Evolutionary conservation across 2,113 vertebrate species (phyloP), one percentile per base, ranked within the genome.

Genomic region (Alosa alosa): DNA sequence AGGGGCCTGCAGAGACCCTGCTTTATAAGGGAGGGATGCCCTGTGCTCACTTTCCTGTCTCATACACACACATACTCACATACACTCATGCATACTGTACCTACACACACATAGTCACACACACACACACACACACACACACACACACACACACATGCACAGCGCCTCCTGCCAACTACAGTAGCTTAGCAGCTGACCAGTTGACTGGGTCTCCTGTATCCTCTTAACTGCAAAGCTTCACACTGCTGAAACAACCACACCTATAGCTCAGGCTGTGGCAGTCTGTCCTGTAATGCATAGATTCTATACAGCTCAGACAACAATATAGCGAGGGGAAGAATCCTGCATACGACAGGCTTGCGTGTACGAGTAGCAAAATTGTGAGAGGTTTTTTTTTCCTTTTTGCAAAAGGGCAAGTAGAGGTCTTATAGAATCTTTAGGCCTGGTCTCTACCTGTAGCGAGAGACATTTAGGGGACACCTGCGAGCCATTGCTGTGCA

Each of bases 381-480:
- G 55, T 22, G 55, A 60, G 18, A 15, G 50, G 13, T 52, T 17
- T 52, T 52, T 13, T 60, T 60, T 60, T 55, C 20, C 4, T 55
- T 55, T 55, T 55, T 2, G 52, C 3, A 22, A 78, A 39, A 86
- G 52, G 83, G 31, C 44, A 83, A 81, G 10, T 7, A 11, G 45
- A 47, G 81, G 50, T 82, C 82, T 22, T 55, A n/a, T 20, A 81
- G 20, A 81, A 81, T 75, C 22, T 72, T 84, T 75, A 36, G 41
- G 6, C n/a, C 17, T 84, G 39, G 1, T 72, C 31, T 39, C 72
- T 90, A 89, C 88, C 87, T 88, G 82, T 87, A 68, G 85, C 17
- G 52, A 84, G 81, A 91, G 93, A 92, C 90, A 90, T 94, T 93
- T 91, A 93, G 91, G 89, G 60, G 91, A 91, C 91, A 95, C 91